Percentiles rank a stretch among this genome's conserved stretches.
These are phyloP conservation scores for Epizoanthus stellaris DNA, from an alignment of 92 coral and sea anemone species.

Conservation along the genomic window DNA sequence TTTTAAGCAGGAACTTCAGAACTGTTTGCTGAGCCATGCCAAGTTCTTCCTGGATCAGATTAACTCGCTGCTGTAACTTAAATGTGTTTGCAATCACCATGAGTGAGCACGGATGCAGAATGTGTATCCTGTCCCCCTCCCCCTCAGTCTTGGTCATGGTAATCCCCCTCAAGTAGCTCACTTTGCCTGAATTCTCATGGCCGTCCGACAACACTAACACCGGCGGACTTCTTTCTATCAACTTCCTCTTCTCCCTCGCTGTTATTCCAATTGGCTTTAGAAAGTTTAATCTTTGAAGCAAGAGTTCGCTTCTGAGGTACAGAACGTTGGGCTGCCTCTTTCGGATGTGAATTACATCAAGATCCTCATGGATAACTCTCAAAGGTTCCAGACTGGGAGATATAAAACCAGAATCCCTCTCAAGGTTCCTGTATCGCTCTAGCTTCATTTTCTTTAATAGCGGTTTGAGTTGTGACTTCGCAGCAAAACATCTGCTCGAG, in stretches of 20 bases:
- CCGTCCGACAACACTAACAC: conserved; percentile 58
- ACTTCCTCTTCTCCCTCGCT: conserved; percentile 74
- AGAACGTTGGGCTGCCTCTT: conserved; percentile 74
- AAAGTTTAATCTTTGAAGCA: conserved; percentile 74
- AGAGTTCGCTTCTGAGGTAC: conserved; percentile 72
- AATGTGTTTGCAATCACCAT: conserved; percentile 65
- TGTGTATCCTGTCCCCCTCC: conserved; percentile 54
- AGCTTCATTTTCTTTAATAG: conserved; percentile 70
- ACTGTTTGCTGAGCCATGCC: conserved; percentile 79
- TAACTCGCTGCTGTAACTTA: conserved; percentile 60
- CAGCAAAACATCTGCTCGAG: conserved; percentile 17
- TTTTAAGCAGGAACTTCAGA: conserved; percentile 65
- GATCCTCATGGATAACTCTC: conserved; percentile 66
- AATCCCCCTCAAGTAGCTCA: conserved; percentile 76
- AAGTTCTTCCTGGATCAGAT: conserved; percentile 75
- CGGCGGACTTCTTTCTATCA: conserved; percentile 78
- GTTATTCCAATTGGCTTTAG: conserved; percentile 73
- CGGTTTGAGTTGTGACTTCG: conserved; percentile 57
- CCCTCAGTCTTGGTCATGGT: conserved; percentile 47
- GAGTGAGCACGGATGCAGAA: conserved; percentile 69
- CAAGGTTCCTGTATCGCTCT: conserved; percentile 59
- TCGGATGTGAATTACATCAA: conserved; percentile 71
- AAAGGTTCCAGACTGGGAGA: conserved; percentile 66
- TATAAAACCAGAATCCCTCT: conserved; percentile 29
- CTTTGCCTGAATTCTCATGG: conserved; percentile 35